Evolutionary conservation across 1,140 invertebrate species (phyloP).

Genomic region (Pachypsylla venusta): DNA sequence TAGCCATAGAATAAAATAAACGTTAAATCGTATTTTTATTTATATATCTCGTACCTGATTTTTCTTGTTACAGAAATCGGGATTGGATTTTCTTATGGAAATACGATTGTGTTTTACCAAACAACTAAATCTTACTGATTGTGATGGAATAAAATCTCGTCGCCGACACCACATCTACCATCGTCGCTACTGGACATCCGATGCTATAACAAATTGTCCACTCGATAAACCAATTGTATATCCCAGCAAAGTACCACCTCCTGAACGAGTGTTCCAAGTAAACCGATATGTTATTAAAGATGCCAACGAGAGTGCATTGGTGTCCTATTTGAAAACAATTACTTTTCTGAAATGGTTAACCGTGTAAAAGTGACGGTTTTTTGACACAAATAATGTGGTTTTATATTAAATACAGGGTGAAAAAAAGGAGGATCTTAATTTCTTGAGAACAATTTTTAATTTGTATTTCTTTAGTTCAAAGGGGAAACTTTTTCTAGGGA

Average conservation of each 20-base stretch:
- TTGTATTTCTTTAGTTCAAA: too few species aligned
- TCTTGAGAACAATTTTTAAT: too few species aligned
- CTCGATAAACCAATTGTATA: conserved; percentile 13
- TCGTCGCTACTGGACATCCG: background rate
- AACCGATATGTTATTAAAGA: background rate
- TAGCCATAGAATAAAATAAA: too few species aligned
- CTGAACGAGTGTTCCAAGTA: background rate
- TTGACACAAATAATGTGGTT: background rate
- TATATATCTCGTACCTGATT: too few species aligned
- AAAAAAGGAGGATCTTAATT: background rate
- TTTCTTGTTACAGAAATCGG: conserved; percentile 19
- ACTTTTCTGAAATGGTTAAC: background rate
- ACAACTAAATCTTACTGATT: conserved; percentile 16
- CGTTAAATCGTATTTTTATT: too few species aligned
- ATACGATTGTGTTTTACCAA: conserved; percentile 21
- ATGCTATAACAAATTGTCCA: conserved; percentile 13
- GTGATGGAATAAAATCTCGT: conserved; percentile 16
- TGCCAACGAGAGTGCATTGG: background rate
- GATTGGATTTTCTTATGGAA: conserved; percentile 17
- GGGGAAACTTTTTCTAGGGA: too few species aligned
- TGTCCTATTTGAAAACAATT: background rate
- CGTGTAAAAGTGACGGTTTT: background rate
- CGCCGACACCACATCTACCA: background rate
- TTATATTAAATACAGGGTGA: background rate
- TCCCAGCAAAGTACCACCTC: conserved; percentile 11